Evolutionary conservation across 2,797 vertebrate species (phyloP), one percentile per base, ranked within the genome.

Genomic region (Xenops minutus): DNA sequence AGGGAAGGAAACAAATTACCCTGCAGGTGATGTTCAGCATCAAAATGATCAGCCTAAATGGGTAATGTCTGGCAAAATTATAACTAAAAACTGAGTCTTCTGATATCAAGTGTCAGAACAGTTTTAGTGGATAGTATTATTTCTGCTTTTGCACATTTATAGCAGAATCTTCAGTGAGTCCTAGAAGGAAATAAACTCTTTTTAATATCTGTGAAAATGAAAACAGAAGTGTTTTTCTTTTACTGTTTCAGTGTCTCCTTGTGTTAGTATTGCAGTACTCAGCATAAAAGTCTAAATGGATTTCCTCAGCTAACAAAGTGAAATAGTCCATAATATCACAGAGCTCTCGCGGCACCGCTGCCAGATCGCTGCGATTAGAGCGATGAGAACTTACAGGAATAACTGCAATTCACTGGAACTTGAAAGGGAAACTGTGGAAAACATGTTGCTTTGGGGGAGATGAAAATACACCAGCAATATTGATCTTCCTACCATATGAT

Each of bases 391-490:
- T 88, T 85, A 39, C 36, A 94, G 79, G 37, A 92, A 67, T 79
- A 62, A 37, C 85, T 81, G 5, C 58, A 86, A 76, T 79, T 91
- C 72, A 76, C n/a, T 81, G 23, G 1, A 74, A 91, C 85, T 92
- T 73, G 63, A 79, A 79, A 92, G 90, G 71, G 91, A 97, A 95
- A 69, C 83, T 73, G 56, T 74, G 73, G 62, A 8, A 92, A 97
- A 94, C 81, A 55, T n/a, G 63, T 82, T 93, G 80, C 80, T 93
- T 92, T 90, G 15, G 51, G 71, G 86, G 55, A 90, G 77, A 85
- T 85, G 74, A 73, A 92, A 94, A 93, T 82, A 66, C 22, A 59
- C 26, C 76, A 69, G 76, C 96, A 92, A 62, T 88, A 81, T 92
- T 94, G 92, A 89, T 79, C 74, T 46, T 18, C 7, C 79, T 43